Percentiles rank a stretch among this genome's conserved stretches.
Conservation (phyloP, 92 coral and sea anemone genomes). For the Muricea muricata region DNA sequence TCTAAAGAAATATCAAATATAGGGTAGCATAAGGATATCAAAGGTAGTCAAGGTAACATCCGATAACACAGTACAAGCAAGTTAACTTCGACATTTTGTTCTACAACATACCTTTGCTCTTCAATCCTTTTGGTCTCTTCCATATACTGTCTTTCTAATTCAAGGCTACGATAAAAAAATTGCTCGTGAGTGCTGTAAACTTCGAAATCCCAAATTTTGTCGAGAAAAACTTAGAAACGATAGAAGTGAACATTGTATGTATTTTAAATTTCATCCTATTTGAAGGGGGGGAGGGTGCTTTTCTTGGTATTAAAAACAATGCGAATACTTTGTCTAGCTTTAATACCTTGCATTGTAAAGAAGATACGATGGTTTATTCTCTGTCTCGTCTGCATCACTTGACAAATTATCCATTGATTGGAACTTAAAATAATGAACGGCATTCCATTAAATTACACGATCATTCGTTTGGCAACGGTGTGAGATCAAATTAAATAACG, state of each 20-base stretch:
- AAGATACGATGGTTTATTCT: constrained; percentile 88
- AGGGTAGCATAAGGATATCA: not conserved
- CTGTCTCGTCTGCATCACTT: constrained; percentile 74
- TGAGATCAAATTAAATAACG: not conserved
- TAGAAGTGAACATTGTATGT: too few relatives aligned
- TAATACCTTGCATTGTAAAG: constrained; percentile 95
- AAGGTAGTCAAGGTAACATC: not conserved
- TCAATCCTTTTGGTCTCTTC: constrained; percentile 93
- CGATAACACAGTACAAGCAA: too few relatives aligned
- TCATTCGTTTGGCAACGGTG: not conserved
- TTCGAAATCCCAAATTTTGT: too few relatives aligned
- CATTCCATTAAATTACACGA: not conserved
- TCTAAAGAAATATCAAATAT: constrained; percentile 46
- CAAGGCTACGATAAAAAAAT: constrained; percentile 68
- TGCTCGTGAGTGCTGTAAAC: too few relatives aligned
- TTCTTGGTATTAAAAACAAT: too few relatives aligned
- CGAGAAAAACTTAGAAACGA: too few relatives aligned
- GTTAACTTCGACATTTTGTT: too few relatives aligned
- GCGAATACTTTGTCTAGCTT: not conserved
- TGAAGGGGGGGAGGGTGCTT: too few relatives aligned
- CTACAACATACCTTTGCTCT: constrained; percentile 80
- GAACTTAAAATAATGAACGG: constrained; percentile 52
- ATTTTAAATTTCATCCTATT: too few relatives aligned
- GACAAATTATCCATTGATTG: constrained; percentile 96
- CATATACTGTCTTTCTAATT: constrained; percentile 96